Base-by-base conservation (phyloP, 2,797 vertebrate genomes). In the Pipistrellus nathusii region DNA sequence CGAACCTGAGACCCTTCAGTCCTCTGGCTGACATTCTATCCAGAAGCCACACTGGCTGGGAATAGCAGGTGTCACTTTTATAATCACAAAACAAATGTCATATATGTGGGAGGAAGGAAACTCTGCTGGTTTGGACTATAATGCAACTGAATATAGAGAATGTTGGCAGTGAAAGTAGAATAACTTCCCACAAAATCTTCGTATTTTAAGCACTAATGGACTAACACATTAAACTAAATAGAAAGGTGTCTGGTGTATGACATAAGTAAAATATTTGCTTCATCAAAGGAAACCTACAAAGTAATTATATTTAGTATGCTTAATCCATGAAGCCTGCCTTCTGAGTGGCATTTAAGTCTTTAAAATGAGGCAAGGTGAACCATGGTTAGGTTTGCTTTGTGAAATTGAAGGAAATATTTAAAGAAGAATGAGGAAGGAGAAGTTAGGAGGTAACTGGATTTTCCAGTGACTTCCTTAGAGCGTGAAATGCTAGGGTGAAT, bases 171-270 rank as follows among this genome's bases (percentile, higher is more conserved):
- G 30, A 90, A 90, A 81, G 27, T 73, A 83, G 68, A 87, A 88
- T 66, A 76, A 83, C 84, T 86, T 80, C 6, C 17, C 18, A 55
- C 25, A 86, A 84, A 88, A 76, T 69, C 15, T 86, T 85, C 17
- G 1, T 62, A 92, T 83, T 94, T 94, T 91, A 96, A 93, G 35
- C 13, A 71, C 25, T 66, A 55, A 48, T 59, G 32, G 18, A 94
- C 88, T 69, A 84, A 8, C 25, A 48, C 17, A 66, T 64, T 76
- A 53, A 76, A 32, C 21, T 59, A 14, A 82, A 59, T 62, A 62
- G 10, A 84, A 85, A 53, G 17, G n/a, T 89, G 1, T 21, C 32
- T 91, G 5, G 12, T 80, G 13, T 27, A 21, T 48, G 53, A 41
- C 18, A 30, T 23, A 76, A 41, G 21, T 55, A 78, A 75, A 53